Evolutionary conservation across 1,140 invertebrate genomes (phyloP), one percentile per base, ranked within the genome.

Genomic region (Rhagoletis zephyria): DNA sequence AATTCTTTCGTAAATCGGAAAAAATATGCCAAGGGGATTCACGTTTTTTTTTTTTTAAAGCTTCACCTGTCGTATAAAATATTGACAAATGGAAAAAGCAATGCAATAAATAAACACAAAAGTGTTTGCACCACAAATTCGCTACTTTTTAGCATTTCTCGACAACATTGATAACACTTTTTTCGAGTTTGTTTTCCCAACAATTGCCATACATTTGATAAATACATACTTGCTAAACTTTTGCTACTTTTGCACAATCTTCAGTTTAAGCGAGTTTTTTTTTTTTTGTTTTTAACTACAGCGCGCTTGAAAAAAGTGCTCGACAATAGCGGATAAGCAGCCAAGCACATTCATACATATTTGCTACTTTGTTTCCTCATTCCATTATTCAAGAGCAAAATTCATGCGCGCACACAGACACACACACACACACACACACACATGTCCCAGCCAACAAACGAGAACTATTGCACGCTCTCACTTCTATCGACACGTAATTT

Each of bases 401-500:
- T 56, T 56, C 2, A 56, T 56, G 51, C 2, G 5, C 2, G 3
- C 10, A 10, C 10, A 56, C 30, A 30, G 30, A 30, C 30, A 30
- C n/a, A 6, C 48, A 81, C 48, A 19, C 45, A 81, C 74, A 77
- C 14, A 70, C 4, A 48, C 40, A 56, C 51, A 56, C 51, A 10
- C 51, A 56, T 3, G 10, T 7, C 51, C 51, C 51, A 56, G 30
- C 30, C 30, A 30, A 30, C 30, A 30, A 30, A 30, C 30, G 30
- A 30, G 30, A 74, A 74, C 42, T 74, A 42, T 74, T 74, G 42
- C 42, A 10, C 51, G 51, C 51, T 56, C 51, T 7, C 51, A 56
- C 51, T 56, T 16, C 9, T 56, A 56, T 81, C 74, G 48, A 56
- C 48, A 42, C 48, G 48, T 81, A 81, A 81, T 81, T 56, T 81